Base-by-base conservation (phyloP, 1,140 invertebrate genomes). In the Akabosia matsudoensis region DNA sequence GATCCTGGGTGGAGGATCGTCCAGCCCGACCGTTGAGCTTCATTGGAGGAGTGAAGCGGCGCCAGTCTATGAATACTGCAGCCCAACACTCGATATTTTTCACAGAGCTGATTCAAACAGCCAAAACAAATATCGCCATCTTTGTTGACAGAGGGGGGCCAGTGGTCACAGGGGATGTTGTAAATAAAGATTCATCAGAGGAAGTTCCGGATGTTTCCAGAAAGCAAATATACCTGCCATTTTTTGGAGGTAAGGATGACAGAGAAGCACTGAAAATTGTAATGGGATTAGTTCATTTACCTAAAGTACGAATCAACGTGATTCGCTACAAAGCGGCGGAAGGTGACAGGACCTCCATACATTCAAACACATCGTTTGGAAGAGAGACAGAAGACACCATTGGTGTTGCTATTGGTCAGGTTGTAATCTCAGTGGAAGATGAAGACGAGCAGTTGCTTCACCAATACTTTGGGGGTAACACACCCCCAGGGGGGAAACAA, bases 221-320 rank as follows among this genome's bases (percentile, higher is more conserved):
- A 28, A 61, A 79, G 30, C 71, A 73, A 22, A 76, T 79, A 34
- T 76, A 64, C 45, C 22, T 79, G 1, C 78, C 78, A 61, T 79
- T 74, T 45, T 79, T 79, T 52, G 78, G 78, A 2, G 78, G 78
- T 22, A 0, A 28, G 14, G 75, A 76, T 64, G 78, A 79, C 70
- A 31, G 78, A 0, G 73, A 74, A 30, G 75, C 75, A 0, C 31
- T 79, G 67, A 28, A 75, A 18, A 73, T 79, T 33, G 37, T 37
- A 4, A 54, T 77, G 13, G 75, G 73, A 1, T 56, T 79, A 10
- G 24, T 45, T 0, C 72, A 45, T 1, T 7, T 18, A 18, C 13
- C 1, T 0, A 31, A 33, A 0, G 24, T 74, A 0, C 54, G 52
- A 33, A 31, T 79, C 1, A 76, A 76, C 30, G 33, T 79, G 24